Conservation (phyloP, 2,113 vertebrate genomes). For the Lampris incognitus region DNA sequence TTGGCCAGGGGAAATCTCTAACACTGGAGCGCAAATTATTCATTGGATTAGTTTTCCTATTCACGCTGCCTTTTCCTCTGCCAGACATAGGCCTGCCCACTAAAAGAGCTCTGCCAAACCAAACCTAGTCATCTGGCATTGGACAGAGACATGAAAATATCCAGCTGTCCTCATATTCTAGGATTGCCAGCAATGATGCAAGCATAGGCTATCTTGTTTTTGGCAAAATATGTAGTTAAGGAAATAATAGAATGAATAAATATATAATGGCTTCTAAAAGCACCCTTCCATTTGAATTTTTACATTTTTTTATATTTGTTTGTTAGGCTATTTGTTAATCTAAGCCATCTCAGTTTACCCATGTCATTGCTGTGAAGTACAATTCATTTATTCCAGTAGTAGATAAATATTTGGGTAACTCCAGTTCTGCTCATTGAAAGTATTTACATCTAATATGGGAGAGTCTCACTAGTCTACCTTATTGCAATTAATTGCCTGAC, state of each 20-base stretch:
- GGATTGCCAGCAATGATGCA: slow-evolving; percentile 35
- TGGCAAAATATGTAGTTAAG: not conserved
- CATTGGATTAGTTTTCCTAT: slow-evolving; percentile 65
- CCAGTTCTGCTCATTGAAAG: not conserved
- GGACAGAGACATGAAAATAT: slow-evolving; percentile 41
- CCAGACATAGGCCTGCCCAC: slow-evolving; percentile 44
- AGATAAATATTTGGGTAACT: not conserved
- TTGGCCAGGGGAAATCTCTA: slow-evolving; percentile 58
- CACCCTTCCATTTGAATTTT: no score
- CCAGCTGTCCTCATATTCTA: slow-evolving; percentile 53
- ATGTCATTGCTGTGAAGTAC: not conserved
- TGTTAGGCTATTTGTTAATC: not conserved
- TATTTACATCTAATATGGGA: not conserved
- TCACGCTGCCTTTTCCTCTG: slow-evolving; percentile 60
- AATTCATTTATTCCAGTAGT: not conserved
- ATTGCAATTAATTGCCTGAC: not conserved
- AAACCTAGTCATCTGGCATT: slow-evolving; percentile 43
- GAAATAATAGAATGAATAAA: no score
- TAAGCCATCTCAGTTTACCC: not conserved
- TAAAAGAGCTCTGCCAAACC: slow-evolving; percentile 38
- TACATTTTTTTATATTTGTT: no score
- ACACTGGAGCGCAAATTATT: slow-evolving; percentile 60
- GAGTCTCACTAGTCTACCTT: not conserved
- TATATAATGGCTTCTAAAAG: not conserved
- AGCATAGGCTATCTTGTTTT: slow-evolving; percentile 31